Percentiles rank a stretch among this genome's conserved stretches.
These are phyloP conservation scores for Deroptyus accipitrinus DNA, from an alignment of 2,113 vertebrate species.

Conservation along the genomic window DNA sequence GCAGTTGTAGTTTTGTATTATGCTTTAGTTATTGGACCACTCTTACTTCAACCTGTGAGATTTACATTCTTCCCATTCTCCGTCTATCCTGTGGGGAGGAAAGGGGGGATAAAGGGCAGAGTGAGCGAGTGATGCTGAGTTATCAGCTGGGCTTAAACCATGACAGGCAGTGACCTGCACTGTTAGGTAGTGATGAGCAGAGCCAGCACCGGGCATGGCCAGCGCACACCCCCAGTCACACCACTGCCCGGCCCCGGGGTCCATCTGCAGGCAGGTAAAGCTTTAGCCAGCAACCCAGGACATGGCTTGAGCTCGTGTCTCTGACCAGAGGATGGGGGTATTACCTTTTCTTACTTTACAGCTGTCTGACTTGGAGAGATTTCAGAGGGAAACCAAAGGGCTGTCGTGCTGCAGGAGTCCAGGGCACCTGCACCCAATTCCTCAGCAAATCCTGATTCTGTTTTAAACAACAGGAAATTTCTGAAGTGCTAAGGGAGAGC, in stretches of 20 bases:
- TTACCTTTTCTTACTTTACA: neutral
- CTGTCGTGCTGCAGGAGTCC: neutral
- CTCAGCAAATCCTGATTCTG: neutral
- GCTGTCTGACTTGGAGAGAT: neutral
- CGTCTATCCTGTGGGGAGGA: neutral
- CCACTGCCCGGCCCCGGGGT: fast-evolving
- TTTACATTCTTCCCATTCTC: neutral
- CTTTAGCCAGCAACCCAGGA: neutral
- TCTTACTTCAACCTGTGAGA: neutral
- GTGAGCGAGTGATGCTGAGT: neutral
- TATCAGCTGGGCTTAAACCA: neutral
- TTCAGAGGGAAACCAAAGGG: constrained; percentile 1
- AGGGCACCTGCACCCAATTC: fast-evolving
- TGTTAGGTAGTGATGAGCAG: neutral
- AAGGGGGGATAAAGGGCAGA: neutral
- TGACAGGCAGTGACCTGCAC: neutral
- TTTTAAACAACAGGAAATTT: neutral
- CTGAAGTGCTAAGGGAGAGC: neutral
- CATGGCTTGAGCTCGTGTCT: neutral
- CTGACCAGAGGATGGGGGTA: neutral
- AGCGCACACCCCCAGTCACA: neutral
- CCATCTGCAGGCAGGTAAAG: neutral
- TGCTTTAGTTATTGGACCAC: neutral
- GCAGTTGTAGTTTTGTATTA: neutral
- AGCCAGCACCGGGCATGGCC: neutral